Evolutionary conservation across 1,140 invertebrate species (phyloP).

Genomic region (Pseudobourletiella spinata): DNA sequence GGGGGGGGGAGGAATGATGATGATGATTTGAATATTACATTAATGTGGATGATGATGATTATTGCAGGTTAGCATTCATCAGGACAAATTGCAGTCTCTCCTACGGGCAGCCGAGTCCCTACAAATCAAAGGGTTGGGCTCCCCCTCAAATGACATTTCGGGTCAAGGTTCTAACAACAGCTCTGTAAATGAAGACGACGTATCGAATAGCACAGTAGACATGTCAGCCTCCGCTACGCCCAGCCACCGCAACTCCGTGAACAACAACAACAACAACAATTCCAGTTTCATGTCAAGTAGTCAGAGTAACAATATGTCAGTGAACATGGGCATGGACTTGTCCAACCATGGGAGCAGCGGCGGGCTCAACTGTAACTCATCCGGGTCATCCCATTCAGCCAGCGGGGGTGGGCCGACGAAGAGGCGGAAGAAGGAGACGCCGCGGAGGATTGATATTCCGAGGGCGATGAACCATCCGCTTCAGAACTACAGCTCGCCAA

Average conservation of each 20-base stretch:
- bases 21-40: neutral
- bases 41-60: too few relatives aligned
- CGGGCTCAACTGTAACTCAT: constrained; percentile 1
- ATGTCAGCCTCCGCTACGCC: constrained; percentile 12
- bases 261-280: constrained; percentile 18
- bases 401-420: constrained; percentile 21
- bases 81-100: constrained; percentile 35
- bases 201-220: constrained; percentile 18
- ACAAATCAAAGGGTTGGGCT: constrained; percentile 36
- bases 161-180: constrained; percentile 8
- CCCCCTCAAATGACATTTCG: constrained; percentile 32
- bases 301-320: constrained; percentile 15
- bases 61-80: constrained; percentile 33
- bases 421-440: constrained; percentile 35
- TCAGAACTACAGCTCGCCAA: neutral
- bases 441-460: constrained; percentile 24
- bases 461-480: constrained; percentile 6
- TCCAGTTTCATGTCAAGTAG: constrained; percentile 6
- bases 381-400: constrained; percentile 7
- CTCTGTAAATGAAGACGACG: constrained; percentile 2
- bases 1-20: neutral
- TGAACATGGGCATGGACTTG: constrained; percentile 34
- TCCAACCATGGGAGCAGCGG: constrained; percentile 21
- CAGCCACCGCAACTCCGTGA: neutral
- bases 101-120: constrained; percentile 36